Percentiles rank a stretch among this genome's conserved stretches.
Conservation (phyloP, 2,113 vertebrate genomes). For the Xiphophorus couchianus region DNA sequence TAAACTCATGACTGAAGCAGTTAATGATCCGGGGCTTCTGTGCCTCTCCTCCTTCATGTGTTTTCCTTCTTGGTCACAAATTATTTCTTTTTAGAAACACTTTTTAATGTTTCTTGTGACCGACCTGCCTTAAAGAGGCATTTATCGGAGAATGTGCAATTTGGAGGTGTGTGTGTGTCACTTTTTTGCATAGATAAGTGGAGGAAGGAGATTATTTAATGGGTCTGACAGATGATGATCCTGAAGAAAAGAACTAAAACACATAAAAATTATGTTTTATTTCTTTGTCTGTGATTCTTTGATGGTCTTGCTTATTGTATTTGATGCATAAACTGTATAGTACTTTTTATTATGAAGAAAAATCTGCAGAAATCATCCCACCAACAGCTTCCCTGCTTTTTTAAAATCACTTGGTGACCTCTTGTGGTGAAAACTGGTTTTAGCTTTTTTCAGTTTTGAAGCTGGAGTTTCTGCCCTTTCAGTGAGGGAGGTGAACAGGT, state of each 20-base stretch:
- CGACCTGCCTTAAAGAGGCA: not conserved
- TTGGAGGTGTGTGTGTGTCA: not conserved
- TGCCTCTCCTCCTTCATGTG: slow-evolving; percentile 6
- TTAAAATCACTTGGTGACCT: slow-evolving; percentile 48
- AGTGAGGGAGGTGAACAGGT: not conserved
- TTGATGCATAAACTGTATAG: not conserved
- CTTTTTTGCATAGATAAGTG: slow-evolving; percentile 34
- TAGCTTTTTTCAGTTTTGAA: not conserved
- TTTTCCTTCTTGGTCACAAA: slow-evolving; percentile 15
- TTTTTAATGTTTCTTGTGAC: slow-evolving; percentile 40
- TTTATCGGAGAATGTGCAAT: not conserved
- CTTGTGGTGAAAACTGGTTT: slow-evolving; percentile 51
- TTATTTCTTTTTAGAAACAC: slow-evolving; percentile 37
- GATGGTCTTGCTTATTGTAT: not conserved
- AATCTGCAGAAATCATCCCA: not conserved
- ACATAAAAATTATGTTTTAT: not conserved
- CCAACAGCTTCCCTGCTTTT: not conserved
- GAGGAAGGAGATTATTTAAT: slow-evolving; percentile 46
- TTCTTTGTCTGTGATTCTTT: not conserved
- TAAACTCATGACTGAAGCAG: slow-evolving; percentile 33
- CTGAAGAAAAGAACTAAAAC: slow-evolving; percentile 27
- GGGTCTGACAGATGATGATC: slow-evolving; percentile 48
- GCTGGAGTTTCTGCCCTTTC: not conserved
- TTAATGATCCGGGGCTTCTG: slow-evolving; percentile 41
- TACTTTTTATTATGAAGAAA: not conserved